These are phyloP conservation scores for Festucalex cinctus DNA, from an alignment of 2,113 vertebrate species.

Conservation along the genomic window DNA sequence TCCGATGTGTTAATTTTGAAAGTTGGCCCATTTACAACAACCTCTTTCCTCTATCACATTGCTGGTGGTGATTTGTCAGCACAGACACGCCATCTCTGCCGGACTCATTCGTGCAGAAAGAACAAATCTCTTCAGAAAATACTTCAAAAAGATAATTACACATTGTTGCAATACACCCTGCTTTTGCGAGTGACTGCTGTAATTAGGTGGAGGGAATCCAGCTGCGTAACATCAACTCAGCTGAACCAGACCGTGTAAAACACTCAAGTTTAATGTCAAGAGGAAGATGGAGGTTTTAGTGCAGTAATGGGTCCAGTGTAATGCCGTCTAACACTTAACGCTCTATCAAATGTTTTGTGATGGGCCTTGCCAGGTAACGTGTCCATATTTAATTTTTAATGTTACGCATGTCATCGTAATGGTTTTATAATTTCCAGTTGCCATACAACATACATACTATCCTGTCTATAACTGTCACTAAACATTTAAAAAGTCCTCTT, in stretches of 20 bases:
- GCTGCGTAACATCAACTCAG: constrained; percentile 35
- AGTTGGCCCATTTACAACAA: not conserved
- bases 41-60: constrained; percentile 11
- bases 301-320: not conserved
- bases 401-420: not conserved
- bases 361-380: not conserved
- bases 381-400: not conserved
- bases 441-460: too few relatives aligned
- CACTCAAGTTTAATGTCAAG: constrained; percentile 25
- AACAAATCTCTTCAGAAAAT: constrained; percentile 57
- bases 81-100: constrained; percentile 40
- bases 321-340: constrained; percentile 3
- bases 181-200: constrained; percentile 55
- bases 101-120: constrained; percentile 40
- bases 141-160: constrained; percentile 62
- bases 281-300: constrained; percentile 16
- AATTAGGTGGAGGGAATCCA: constrained; percentile 58
- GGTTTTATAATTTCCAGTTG: too few relatives aligned
- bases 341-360: not conserved
- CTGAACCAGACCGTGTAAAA: constrained; percentile 27
- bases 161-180: constrained; percentile 52
- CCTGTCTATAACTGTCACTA: too few relatives aligned
- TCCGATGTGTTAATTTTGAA: not conserved
- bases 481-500: too few relatives aligned
- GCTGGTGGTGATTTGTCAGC: constrained; percentile 39